Percentiles rank a stretch among this genome's conserved stretches.
Conservation (phyloP, 2,888 invertebrate species). For the Elegia similella region DNA sequence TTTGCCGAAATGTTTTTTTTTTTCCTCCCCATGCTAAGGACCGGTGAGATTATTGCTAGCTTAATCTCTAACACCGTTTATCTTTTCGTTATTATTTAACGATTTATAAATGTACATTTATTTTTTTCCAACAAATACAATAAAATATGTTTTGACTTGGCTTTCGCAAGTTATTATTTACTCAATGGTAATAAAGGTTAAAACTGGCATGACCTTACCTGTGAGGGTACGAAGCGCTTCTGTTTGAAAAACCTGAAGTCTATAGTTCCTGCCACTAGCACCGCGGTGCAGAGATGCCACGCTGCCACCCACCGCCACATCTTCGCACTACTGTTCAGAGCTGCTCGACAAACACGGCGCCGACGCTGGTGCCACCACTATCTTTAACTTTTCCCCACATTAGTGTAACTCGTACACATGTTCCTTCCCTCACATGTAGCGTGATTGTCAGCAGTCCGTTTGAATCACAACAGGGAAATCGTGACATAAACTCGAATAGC, state of each 20-base stretch:
- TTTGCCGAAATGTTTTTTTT: too few relatives aligned
- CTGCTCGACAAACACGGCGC: constrained; percentile 17
- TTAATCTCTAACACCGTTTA: too few relatives aligned
- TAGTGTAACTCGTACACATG: constrained; percentile 15
- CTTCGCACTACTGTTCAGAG: constrained; percentile 36
- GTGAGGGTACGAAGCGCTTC: constrained; percentile 26
- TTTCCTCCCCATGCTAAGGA: too few relatives aligned
- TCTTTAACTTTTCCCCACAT: constrained; percentile 25
- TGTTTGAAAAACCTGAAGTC: constrained; percentile 45
- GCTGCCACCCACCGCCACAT: constrained; percentile 62
- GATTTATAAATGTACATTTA: too few relatives aligned
- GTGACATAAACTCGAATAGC: constrained; percentile 6
- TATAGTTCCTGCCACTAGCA: constrained; percentile 46
- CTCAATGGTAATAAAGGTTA: not conserved
- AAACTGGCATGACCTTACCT: not conserved
- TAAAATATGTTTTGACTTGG: not conserved
- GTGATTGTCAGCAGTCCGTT: constrained; percentile 25
- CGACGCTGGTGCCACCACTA: constrained; percentile 26
- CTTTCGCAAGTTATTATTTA: not conserved
- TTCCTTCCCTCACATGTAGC: constrained; percentile 27
- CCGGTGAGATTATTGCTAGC: too few relatives aligned
- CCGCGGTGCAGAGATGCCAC: constrained; percentile 41
- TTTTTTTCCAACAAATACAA: too few relatives aligned
- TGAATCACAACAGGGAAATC: constrained; percentile 25
- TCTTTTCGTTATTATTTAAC: too few relatives aligned